Evolutionary conservation across 2,888 invertebrate genomes (phyloP).

Genomic region (Acronicta aceris): DNA sequence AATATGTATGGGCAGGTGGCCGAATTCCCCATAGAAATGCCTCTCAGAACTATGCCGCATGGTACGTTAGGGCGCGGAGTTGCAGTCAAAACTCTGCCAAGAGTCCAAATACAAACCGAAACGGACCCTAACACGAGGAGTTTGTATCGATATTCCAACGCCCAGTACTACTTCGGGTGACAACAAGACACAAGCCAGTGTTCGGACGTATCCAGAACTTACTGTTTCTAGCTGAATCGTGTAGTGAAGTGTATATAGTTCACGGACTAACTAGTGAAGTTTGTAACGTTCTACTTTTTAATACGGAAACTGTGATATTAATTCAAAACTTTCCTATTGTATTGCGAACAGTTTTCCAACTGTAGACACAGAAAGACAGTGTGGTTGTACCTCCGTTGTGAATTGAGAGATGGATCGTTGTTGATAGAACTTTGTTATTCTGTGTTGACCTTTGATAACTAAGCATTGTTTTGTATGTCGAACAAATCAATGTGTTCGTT

Average conservation of each 20-base stretch:
- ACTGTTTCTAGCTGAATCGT: constrained; percentile 88
- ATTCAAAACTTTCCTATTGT: constrained; percentile 84
- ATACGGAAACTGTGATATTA: constrained; percentile 89
- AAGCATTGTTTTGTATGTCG: constrained; percentile 50
- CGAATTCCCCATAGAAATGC: constrained; percentile 88
- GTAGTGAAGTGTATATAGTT: constrained; percentile 80
- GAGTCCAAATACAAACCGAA: constrained; percentile 85
- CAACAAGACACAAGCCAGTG: constrained; percentile 89
- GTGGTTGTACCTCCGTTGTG: constrained; percentile 53
- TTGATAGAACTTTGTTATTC: constrained; percentile 50
- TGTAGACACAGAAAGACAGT: constrained; percentile 70
- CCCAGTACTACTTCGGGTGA: constrained; percentile 94
- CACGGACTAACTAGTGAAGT: constrained; percentile 68
- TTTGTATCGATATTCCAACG: constrained; percentile 91
- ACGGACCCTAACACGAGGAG: constrained; percentile 89
- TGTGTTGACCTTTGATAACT: constrained; percentile 54
- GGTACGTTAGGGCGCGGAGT: constrained; percentile 84
- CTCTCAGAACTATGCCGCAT: constrained; percentile 84
- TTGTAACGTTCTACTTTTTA: constrained; percentile 86
- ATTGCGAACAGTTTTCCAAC: constrained; percentile 73
- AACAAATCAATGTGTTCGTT: constrained; percentile 47
- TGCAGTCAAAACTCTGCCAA: constrained; percentile 83
- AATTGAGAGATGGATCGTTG: constrained; percentile 52
- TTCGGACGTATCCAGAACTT: constrained; percentile 88
- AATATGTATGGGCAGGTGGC: constrained; percentile 88